A percentile compares a stretch with the other conserved stretches of the same genome.
phyloP scores from a whole-genome alignment of 2,113 vertebrate genomes.

The Callorhinus ursinus region DNA sequence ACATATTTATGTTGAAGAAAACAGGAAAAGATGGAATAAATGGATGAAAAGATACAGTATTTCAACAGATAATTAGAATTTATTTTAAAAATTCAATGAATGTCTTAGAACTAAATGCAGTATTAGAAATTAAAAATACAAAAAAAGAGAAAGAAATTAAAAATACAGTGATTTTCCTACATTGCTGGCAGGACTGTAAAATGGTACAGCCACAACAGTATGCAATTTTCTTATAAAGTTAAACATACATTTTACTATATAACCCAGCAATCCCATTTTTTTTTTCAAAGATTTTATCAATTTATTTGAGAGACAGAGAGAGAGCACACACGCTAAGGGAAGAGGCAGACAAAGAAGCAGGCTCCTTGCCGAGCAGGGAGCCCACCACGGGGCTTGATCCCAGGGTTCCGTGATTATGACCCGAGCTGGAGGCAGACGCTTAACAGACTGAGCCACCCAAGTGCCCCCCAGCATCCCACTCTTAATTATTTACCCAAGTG shows the following conservation, averaged over 20 bases:
- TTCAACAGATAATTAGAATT: not conserved
- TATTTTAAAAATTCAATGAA: not conserved
- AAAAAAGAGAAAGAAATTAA: not conserved
- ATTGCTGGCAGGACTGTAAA: not conserved
- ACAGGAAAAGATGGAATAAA: not conserved
- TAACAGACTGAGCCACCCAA: too few species aligned
- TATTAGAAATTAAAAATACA: not conserved
- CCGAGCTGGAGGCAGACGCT: too few species aligned
- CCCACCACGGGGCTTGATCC: too few species aligned
- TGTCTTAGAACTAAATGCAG: not conserved
- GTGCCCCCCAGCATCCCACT: not conserved
- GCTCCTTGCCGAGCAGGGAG: too few species aligned
- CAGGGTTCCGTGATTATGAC: too few species aligned
- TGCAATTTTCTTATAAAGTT: not conserved
- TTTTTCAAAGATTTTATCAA: too few species aligned
- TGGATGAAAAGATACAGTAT: not conserved
- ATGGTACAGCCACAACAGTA: not conserved
- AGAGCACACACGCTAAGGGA: too few species aligned
- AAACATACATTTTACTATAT: not conserved
- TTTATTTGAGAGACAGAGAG: too few species aligned
- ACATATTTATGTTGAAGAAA: not conserved
- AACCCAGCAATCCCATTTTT: not conserved
- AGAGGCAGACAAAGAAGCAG: too few species aligned
- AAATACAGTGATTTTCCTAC: not conserved
- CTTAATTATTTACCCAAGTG: not conserved